Evolutionary conservation across 2,113 vertebrate genomes (phyloP).

Genomic region (Cyanoliseus patagonus): DNA sequence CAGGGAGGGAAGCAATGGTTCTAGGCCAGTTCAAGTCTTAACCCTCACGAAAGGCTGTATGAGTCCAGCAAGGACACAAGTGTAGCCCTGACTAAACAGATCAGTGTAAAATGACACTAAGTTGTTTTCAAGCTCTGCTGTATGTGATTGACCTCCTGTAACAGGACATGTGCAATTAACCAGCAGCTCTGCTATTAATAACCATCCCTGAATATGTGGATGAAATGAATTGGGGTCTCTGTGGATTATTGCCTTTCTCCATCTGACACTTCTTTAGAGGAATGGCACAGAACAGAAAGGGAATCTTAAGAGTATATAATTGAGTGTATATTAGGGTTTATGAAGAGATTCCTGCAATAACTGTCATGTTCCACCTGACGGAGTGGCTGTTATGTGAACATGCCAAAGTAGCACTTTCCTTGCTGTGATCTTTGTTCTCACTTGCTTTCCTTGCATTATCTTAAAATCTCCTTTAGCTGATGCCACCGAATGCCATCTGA

Average conservation of each 20-base stretch:
- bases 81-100: background rate
- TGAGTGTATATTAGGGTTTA: conserved; percentile 69
- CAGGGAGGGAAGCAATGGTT: background rate
- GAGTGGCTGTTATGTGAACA: conserved; percentile 65
- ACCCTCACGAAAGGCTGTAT: background rate
- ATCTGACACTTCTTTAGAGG: conserved; percentile 71
- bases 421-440: conserved; percentile 49
- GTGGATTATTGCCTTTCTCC: conserved; percentile 60
- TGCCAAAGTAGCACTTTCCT: conserved; percentile 39
- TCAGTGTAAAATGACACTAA: background rate
- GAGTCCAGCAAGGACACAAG: background rate
- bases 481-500: conserved; percentile 25
- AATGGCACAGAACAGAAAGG: conserved; percentile 60
- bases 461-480: conserved; percentile 35
- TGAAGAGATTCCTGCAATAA: conserved; percentile 68
- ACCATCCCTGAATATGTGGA: conserved; percentile 30
- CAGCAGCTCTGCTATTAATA: conserved; percentile 77
- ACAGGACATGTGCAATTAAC: conserved; percentile 74
- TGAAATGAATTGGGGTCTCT: conserved; percentile 67
- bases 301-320: conserved; percentile 71
- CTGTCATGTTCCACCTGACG: conserved; percentile 58
- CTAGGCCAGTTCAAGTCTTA: background rate
- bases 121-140: conserved; percentile 43
- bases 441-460: conserved; percentile 49
- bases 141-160: conserved; percentile 59